phyloP scores from a whole-genome alignment of 2,113 vertebrate species.

The Pyrgilauda ruficollis region DNA sequence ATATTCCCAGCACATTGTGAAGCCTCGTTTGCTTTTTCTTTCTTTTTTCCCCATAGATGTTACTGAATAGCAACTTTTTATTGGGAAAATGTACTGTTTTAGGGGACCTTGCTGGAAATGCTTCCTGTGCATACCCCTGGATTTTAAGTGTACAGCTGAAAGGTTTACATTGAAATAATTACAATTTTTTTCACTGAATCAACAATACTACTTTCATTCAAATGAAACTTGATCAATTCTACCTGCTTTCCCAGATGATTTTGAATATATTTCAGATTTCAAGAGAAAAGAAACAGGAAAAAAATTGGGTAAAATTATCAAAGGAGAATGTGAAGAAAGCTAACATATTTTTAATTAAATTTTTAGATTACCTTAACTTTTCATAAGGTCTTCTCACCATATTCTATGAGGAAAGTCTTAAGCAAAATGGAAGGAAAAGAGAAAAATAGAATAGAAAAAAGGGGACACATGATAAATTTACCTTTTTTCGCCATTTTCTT shows the following conservation, averaged over 20 bases:
- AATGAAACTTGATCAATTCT: not conserved
- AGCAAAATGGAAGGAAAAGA: not conserved
- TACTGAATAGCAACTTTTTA: not conserved
- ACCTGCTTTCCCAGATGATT: not conserved
- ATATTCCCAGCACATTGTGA: not conserved
- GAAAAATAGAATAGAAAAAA: not conserved
- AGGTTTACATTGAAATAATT: not conserved
- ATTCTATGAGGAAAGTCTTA: not conserved
- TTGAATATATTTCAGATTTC: not conserved
- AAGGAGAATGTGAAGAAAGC: not conserved
- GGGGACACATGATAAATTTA: rapidly evolving
- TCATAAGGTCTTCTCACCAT: not conserved
- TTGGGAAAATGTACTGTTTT: not conserved
- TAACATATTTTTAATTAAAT: not conserved
- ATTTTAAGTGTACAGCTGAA: not conserved
- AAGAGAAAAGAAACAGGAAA: not conserved
- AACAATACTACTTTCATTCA: not conserved
- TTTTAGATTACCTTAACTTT: not conserved
- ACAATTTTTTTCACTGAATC: not conserved
- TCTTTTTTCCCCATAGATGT: not conserved
- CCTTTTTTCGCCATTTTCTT: not conserved
- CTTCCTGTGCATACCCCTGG: rapidly evolving
- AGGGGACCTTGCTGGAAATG: not conserved
- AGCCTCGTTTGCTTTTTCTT: not conserved
- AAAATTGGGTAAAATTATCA: rapidly evolving